Evolutionary conservation across 2,888 invertebrate genomes (phyloP), one percentile per base, ranked within the genome.

Genomic region (Agrilus mali): DNA sequence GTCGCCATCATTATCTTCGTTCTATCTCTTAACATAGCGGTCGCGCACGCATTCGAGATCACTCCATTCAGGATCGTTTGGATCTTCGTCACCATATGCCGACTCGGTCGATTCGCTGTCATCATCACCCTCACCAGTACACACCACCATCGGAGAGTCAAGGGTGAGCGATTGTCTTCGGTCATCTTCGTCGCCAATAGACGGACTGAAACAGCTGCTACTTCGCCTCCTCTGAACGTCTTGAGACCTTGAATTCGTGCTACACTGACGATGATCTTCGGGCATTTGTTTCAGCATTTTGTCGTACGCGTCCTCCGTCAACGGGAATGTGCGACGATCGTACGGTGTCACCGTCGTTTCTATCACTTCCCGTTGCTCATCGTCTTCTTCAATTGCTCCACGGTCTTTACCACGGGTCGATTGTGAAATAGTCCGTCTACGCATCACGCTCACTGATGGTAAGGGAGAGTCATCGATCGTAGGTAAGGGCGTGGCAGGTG

Each of bases 31-130:
- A 1, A 2, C 27, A 61, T 65, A 51, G 52, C 66, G 55, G 59
- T 64, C 64, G 44, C 57, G 55, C 31, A 56, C 52, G 43, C 57
- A 53, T 50, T 63, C 65, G 53, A 60, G 60, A 47, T 70, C 72
- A 42, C 71, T 78, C 89, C 89, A 89, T 60, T 88, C 88, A 6
- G 81, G 82, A 69, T 88, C 88, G 61, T 87, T 86, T 20, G 87
- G 87, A 66, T 88, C 88, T 60, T 86, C 86, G 50, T 85, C 84
- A 49, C 74, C 77, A 41, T 74, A 70, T 41, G 75, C 76, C 17
- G 78, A 78, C 54, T 72, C 71, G 41, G 71, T 72, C 43, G 70
- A 69, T 51, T 71, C 73, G 61, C 66, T 66, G 42, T 62, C 64
- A n/a, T 60, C 61, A 20, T 20, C 20, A 20, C 20, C 20, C 6